A percentile compares a stretch with the other conserved stretches of the same genome.
These are phyloP conservation scores for Abscondita cerata DNA, from an alignment of 2,888 invertebrate species.

Conservation along the genomic window DNA sequence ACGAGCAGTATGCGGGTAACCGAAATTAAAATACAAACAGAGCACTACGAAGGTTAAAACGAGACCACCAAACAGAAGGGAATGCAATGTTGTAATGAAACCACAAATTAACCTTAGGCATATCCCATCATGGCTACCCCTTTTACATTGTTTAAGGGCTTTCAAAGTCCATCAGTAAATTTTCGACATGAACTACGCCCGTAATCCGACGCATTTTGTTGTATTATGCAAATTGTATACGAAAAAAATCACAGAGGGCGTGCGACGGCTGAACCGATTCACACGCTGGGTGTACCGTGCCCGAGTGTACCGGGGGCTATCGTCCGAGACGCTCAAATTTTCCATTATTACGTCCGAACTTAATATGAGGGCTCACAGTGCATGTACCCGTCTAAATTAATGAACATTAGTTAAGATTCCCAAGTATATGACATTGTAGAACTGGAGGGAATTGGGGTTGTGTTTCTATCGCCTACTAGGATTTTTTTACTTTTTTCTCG, in stretches of 20 bases:
- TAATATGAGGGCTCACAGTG: conserved; percentile 34
- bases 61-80: conserved; percentile 20
- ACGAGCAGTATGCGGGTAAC: conserved; percentile 18
- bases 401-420: conserved; percentile 35
- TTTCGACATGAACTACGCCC: conserved; percentile 16
- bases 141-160: conserved; percentile 25
- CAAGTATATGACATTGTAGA: conserved; percentile 31
- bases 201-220: not conserved
- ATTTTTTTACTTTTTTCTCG: conserved; percentile 13
- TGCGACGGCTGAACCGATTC: conserved; percentile 31
- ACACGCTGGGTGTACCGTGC: conserved; percentile 28
- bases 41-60: conserved; percentile 13
- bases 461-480: conserved; percentile 1
- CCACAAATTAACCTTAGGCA: conserved; percentile 42
- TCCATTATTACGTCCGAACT: conserved; percentile 36
- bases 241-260: too few species aligned
- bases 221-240: too few species aligned
- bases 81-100: conserved; percentile 37
- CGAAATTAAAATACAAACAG: conserved; percentile 26
- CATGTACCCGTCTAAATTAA: conserved; percentile 34
- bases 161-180: conserved; percentile 20
- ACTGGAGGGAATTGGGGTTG: not conserved
- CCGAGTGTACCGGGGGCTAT: conserved; percentile 31
- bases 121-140: conserved; percentile 35
- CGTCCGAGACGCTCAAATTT: conserved; percentile 30